phyloP scores from a whole-genome alignment of 2,888 invertebrate species.

The Crocallis elinguaria region DNA sequence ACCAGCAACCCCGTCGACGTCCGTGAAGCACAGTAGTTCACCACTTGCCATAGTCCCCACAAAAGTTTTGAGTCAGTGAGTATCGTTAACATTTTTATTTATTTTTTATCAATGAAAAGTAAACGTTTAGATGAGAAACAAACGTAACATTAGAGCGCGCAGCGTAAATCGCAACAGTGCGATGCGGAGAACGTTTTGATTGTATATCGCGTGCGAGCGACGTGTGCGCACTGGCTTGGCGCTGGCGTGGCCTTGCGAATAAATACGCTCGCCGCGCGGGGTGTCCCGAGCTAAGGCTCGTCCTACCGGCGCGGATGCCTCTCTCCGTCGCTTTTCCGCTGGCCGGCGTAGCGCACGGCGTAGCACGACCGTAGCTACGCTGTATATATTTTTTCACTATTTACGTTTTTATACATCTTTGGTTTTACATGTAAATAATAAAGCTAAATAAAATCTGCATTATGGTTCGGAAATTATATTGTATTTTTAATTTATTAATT shows the following conservation, averaged over 20 bases:
- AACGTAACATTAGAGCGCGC: conserved; percentile 70
- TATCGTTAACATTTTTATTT: conserved; percentile 64
- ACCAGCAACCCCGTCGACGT: conserved; percentile 75
- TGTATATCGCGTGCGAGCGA: conserved; percentile 77
- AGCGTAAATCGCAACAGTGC: conserved; percentile 65
- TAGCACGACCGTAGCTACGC: conserved; percentile 43
- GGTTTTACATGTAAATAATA: too few relatives aligned
- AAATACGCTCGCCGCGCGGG: conserved; percentile 68
- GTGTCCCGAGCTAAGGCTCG: conserved; percentile 68
- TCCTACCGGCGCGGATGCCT: conserved; percentile 66
- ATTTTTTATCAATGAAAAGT: conserved; percentile 44
- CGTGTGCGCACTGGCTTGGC: conserved; percentile 80
- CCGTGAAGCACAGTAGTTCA: conserved; percentile 71
- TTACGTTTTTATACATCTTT: too few relatives aligned
- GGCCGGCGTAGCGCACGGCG: conserved; percentile 40
- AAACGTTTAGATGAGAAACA: conserved; percentile 49
- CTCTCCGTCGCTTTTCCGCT: conserved; percentile 58
- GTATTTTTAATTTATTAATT: too few relatives aligned
- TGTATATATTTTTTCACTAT: too few relatives aligned
- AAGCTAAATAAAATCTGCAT: too few relatives aligned
- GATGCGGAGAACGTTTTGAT: conserved; percentile 62
- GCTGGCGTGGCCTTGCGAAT: conserved; percentile 83
- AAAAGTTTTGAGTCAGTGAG: conserved; percentile 79
- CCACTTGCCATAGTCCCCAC: conserved; percentile 80
- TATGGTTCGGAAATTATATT: too few relatives aligned